phyloP scores from a whole-genome alignment of 2,888 invertebrate genomes.

The Lasioglossum marginatum region DNA sequence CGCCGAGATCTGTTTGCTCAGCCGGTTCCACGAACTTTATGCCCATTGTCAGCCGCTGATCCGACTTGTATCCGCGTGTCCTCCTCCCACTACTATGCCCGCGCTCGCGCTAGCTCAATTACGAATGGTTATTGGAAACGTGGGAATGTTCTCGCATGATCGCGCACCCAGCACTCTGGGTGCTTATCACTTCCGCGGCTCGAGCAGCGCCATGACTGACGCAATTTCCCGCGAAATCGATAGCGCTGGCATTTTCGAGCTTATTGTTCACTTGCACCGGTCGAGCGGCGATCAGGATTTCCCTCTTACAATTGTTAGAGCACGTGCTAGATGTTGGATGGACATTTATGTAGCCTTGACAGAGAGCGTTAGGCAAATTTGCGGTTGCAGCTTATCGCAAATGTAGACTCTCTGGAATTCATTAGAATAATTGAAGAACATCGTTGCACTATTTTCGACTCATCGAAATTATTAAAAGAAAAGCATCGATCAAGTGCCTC shows the following conservation, averaged over 20 bases:
- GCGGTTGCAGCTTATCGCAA: background rate
- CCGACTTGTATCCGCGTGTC: conserved; percentile 22
- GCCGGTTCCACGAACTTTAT: conserved; percentile 49
- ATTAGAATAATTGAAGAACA: too few species aligned
- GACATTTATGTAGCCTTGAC: background rate
- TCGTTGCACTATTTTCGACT: background rate
- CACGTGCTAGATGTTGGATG: background rate
- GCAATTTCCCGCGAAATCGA: conserved; percentile 59
- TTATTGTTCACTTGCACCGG: conserved; percentile 19
- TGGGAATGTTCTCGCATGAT: conserved; percentile 53
- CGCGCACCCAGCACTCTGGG: conserved; percentile 12
- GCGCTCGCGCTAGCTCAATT: conserved; percentile 3
- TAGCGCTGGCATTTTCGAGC: conserved; percentile 38
- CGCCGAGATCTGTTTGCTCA: conserved; percentile 67
- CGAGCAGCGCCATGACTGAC: conserved; percentile 47
- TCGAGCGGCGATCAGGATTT: background rate
- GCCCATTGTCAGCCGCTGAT: conserved; percentile 29
- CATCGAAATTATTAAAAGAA: background rate
- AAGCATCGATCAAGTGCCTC: background rate
- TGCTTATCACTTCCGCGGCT: conserved; percentile 53
- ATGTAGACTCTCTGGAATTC: background rate
- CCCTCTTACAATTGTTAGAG: background rate
- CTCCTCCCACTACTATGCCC: background rate
- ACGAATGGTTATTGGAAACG: conserved; percentile 39
- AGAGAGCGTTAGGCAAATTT: background rate